These are phyloP conservation scores for Beris morrisii DNA, from an alignment of 2,888 invertebrate species.

Conservation along the genomic window DNA sequence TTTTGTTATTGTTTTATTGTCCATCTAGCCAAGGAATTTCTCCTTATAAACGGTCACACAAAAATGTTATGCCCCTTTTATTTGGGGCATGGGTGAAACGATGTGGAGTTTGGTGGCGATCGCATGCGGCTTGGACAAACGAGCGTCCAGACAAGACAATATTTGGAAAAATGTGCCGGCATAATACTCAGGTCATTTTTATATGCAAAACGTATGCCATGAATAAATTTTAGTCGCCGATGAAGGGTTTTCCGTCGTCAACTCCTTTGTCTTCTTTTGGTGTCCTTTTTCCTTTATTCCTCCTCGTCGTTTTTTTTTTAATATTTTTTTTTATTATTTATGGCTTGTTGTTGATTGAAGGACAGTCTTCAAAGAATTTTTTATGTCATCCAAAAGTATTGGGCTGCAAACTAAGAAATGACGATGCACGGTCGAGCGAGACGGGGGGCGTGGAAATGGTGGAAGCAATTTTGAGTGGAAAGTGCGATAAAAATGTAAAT, in stretches of 20 bases:
- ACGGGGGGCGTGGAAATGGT: slow-evolving; percentile 2
- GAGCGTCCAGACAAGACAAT: slow-evolving; percentile 25
- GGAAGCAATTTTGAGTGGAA: slow-evolving; percentile 26
- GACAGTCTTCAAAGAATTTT: slow-evolving; percentile 37
- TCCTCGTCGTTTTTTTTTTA: slow-evolving; percentile 10
- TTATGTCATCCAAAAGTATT: slow-evolving; percentile 38
- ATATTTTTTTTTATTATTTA: slow-evolving; percentile 37
- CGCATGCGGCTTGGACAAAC: not conserved
- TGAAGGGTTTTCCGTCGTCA: slow-evolving; percentile 28
- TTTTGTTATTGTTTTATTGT: slow-evolving; percentile 22
- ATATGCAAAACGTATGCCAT: slow-evolving; percentile 40
- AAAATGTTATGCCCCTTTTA: slow-evolving; percentile 19
- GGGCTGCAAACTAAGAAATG: slow-evolving; percentile 35
- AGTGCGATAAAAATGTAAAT: slow-evolving; percentile 39
- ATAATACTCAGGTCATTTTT: slow-evolving; percentile 35
- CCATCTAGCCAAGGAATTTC: slow-evolving; percentile 18
- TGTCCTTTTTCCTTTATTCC: slow-evolving; percentile 10
- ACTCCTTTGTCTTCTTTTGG: slow-evolving; percentile 34
- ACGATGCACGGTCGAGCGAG: slow-evolving; percentile 7
- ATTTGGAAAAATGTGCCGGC: slow-evolving; percentile 18
- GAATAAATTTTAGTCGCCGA: slow-evolving; percentile 39
- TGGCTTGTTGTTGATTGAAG: slow-evolving; percentile 38
- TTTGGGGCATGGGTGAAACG: slow-evolving; percentile 1
- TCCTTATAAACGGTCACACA: slow-evolving; percentile 23
- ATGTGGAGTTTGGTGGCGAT: slow-evolving; percentile 1